Conservation (phyloP, 2,113 vertebrate species). For the Equus przewalskii region DNA sequence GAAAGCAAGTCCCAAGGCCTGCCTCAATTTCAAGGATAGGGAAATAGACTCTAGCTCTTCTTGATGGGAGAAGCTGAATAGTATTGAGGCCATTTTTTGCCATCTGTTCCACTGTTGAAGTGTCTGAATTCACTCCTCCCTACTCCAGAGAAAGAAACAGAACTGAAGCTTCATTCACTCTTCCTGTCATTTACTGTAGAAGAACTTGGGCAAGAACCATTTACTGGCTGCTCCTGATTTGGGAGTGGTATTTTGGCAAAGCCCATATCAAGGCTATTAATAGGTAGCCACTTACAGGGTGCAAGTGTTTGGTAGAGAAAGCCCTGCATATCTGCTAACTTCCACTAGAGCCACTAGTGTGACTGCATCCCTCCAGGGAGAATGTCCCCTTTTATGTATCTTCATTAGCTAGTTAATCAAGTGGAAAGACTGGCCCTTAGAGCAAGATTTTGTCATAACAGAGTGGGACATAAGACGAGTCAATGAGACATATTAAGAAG, state of each 20-base stretch:
- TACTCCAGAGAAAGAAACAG: neutral
- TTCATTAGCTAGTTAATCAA: conserved; percentile 5
- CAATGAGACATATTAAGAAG: neutral
- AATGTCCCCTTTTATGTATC: neutral
- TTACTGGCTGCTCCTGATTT: neutral
- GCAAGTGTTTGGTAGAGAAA: neutral
- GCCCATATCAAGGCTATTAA: neutral
- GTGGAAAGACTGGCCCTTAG: neutral
- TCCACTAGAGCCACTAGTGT: neutral
- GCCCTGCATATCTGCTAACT: neutral
- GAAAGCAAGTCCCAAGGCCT: neutral
- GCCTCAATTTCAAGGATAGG: neutral
- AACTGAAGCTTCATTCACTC: neutral
- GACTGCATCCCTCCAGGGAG: neutral
- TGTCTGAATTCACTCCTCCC: neutral
- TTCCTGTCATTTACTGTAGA: neutral
- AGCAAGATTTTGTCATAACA: neutral
- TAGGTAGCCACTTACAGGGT: neutral
- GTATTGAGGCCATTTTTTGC: neutral
- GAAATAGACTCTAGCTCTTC: conserved; percentile 23
- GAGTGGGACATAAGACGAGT: neutral
- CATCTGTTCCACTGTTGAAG: neutral
- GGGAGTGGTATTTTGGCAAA: conserved; percentile 5
- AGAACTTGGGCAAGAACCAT: conserved; percentile 26
- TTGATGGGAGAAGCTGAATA: neutral